Conservation (phyloP, 2,113 vertebrate genomes). For the Eclectus roratus region DNA sequence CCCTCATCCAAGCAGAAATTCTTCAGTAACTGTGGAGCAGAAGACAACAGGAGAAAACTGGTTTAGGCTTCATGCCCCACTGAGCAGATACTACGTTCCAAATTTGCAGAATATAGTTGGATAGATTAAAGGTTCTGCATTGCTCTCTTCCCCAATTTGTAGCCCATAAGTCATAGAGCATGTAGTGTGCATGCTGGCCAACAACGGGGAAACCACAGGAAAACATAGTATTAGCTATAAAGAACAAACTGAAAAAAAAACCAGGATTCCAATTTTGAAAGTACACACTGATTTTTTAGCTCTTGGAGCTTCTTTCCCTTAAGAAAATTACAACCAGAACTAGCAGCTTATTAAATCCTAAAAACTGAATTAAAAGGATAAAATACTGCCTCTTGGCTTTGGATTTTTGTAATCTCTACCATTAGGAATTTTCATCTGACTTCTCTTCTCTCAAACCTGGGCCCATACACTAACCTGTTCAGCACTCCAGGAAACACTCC, state of each 20-base stretch:
- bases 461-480: not conserved
- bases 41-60: not conserved
- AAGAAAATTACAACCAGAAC: not conserved
- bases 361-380: not conserved
- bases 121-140: not conserved
- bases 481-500: not conserved
- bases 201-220: not conserved
- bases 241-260: not conserved
- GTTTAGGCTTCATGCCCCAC: not conserved
- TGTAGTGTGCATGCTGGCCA: not conserved
- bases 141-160: not conserved
- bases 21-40: not conserved
- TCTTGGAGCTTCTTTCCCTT: not conserved
- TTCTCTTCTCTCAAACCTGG: not conserved
- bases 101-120: not conserved
- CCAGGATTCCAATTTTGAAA: not conserved
- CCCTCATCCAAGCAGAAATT: not conserved
- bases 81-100: not conserved
- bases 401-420: not conserved
- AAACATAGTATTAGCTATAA: not conserved
- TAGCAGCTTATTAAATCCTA: not conserved
- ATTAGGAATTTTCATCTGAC: not conserved
- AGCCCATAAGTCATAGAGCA: not conserved
- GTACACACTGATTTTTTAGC: not conserved
- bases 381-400: not conserved